Base-by-base conservation (phyloP, 2,113 vertebrate genomes). In the Mormyrus iriodes region DNA sequence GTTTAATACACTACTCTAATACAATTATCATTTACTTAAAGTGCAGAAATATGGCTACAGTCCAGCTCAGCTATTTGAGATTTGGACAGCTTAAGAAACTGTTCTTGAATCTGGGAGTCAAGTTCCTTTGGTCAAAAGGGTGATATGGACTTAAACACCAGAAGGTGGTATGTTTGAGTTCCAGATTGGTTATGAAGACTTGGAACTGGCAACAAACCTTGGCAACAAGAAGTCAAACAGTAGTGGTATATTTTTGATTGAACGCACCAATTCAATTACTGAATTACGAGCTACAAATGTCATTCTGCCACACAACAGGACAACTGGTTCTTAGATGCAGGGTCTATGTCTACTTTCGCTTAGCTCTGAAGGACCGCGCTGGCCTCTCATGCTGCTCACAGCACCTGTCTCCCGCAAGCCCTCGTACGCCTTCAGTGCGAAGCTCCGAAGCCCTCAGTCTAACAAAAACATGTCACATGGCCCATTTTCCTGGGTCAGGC, bases 401-500 rank as follows among this genome's bases (percentile, higher is more conserved):
- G 19, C 21, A 61, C 24, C 21, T 24, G 13, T 53, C 51, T 53
- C 51, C 51, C 12, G n/a, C 35, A 19, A 39, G 27, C 35, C 69
- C 69, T 76, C 69, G 17, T 31, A 39, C 19, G 35, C 31, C 35
- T 76, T 73, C 7, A 1, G 69, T 73, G 69, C 13, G 27, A 73
- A 73, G 58, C 31, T 6, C 69, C 31, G 4, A 39, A 39, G 15
- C 13, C 3, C 15, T 79, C 73, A 79, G 21, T 83, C 88, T 73
- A 83, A 42, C 17, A 73, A 55, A 19, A 44, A 27, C 5, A 27
- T 13, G 4, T 51, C 19, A 44, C 61, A 3, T 52, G 73, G 88
- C 87, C 61, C 89, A 83, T 24, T 61, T 89, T 88, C 55, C 51
- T 53, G 61, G n/a, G 12, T 86, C 85, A 1, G 51, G 86, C 89